Evolutionary conservation across 2,888 invertebrate genomes (phyloP).

Genomic region (Archaeoteleia sp.): DNA sequence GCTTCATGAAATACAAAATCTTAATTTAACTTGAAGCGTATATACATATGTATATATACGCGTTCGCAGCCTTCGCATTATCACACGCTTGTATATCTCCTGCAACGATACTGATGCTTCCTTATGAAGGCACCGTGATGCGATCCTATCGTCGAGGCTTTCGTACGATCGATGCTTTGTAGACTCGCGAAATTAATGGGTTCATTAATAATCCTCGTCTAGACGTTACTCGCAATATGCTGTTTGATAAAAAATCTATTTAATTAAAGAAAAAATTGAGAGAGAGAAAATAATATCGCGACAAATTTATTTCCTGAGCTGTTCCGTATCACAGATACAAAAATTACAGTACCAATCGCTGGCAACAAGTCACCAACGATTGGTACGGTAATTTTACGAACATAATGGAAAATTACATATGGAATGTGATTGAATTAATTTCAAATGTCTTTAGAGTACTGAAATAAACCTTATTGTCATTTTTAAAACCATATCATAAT

Average conservation of each 20-base stretch:
- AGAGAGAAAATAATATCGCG: neutral
- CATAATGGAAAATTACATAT: too few species aligned
- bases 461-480: too few species aligned
- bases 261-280: neutral
- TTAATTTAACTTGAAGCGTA: slow-evolving; percentile 6
- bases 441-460: too few species aligned
- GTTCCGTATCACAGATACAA: neutral
- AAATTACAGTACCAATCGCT: too few species aligned
- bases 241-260: neutral
- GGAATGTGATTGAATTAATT: too few species aligned
- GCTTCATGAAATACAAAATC: neutral
- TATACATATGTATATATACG: neutral
- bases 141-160: slow-evolving; percentile 9
- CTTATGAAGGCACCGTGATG: slow-evolving; percentile 12
- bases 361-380: too few species aligned
- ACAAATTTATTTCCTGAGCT: neutral
- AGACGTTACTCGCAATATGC: slow-evolving; percentile 10
- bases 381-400: too few species aligned
- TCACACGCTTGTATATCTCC: slow-evolving; percentile 7
- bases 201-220: slow-evolving; percentile 12
- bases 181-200: slow-evolving; percentile 6
- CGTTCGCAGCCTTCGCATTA: slow-evolving; percentile 7
- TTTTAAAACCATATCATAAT: too few species aligned
- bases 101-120: slow-evolving; percentile 5
- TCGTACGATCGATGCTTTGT: slow-evolving; percentile 7